Conservation (phyloP, 2,797 vertebrate genomes). For the Poeciliopsis paucimaculata region DNA sequence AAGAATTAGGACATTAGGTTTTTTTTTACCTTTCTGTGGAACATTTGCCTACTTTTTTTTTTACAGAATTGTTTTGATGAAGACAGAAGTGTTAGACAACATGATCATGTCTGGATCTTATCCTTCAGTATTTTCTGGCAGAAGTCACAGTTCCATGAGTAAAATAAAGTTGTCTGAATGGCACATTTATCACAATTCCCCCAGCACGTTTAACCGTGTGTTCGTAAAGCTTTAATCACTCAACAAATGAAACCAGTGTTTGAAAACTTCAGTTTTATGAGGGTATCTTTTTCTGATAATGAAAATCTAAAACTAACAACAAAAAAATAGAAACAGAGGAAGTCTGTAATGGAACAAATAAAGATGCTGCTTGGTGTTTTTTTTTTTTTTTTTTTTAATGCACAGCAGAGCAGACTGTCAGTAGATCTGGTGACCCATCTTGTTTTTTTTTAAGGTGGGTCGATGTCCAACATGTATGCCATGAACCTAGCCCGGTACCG, state of each 20-base stretch:
- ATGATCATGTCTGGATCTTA: background rate
- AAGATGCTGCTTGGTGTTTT: background rate
- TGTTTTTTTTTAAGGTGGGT: slow-evolving; percentile 80
- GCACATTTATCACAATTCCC: background rate
- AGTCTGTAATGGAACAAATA: too few species aligned
- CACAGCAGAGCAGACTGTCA: background rate
- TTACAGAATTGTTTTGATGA: background rate
- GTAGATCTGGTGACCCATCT: slow-evolving; percentile 35
- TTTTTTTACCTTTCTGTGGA: background rate
- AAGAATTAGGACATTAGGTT: background rate
- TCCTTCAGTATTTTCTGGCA: background rate
- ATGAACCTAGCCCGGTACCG: slow-evolving; percentile 87
- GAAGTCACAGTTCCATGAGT: background rate
- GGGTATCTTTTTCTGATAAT: background rate
- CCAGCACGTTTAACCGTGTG: background rate
- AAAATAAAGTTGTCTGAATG: background rate
- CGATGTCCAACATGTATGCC: slow-evolving; percentile 90
- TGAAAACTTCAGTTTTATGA: background rate
- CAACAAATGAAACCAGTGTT: background rate
- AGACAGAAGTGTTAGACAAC: background rate
- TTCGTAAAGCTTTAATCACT: background rate
- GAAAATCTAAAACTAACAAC: background rate
- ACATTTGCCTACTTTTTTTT: background rate
- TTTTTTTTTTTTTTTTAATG: background rate
- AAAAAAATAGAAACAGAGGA: background rate